Percentiles rank a stretch among this genome's conserved stretches.
Evolutionary conservation across 2,888 invertebrate species (phyloP).

Genomic region (Myopa testacea): DNA sequence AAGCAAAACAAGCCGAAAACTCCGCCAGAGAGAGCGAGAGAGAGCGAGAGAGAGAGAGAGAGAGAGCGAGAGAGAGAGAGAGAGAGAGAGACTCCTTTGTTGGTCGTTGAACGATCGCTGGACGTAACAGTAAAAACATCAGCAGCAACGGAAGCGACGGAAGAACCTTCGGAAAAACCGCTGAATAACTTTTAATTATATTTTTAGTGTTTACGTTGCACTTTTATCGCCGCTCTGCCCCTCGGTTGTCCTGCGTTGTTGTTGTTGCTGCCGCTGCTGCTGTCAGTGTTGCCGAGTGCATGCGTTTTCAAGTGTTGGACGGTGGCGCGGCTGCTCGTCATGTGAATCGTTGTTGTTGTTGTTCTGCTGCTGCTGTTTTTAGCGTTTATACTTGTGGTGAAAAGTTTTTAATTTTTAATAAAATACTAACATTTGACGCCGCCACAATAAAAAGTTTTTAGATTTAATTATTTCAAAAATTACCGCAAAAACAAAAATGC

Average conservation of each 20-base stretch:
- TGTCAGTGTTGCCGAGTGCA: neutral
- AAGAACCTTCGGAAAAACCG: neutral
- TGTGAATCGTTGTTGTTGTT: neutral
- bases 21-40: neutral
- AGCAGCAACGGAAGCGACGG: neutral
- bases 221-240: slow-evolving; percentile 16
- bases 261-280: neutral
- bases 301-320: neutral
- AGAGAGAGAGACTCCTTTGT: neutral
- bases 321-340: neutral
- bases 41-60: too few species aligned
- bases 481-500: neutral
- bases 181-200: slow-evolving; percentile 39
- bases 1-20: neutral
- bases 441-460: neutral
- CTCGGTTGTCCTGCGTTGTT: too few species aligned
- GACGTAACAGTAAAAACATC: slow-evolving; percentile 8
- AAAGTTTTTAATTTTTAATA: neutral
- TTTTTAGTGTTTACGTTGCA: slow-evolving; percentile 38
- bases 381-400: neutral
- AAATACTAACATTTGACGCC: neutral
- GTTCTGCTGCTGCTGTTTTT: neutral
- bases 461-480: neutral
- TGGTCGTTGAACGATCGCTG: slow-evolving; percentile 21
- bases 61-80: neutral